Base-by-base conservation (phyloP, 2,888 invertebrate genomes). In the Dolomedes plantarius region DNA sequence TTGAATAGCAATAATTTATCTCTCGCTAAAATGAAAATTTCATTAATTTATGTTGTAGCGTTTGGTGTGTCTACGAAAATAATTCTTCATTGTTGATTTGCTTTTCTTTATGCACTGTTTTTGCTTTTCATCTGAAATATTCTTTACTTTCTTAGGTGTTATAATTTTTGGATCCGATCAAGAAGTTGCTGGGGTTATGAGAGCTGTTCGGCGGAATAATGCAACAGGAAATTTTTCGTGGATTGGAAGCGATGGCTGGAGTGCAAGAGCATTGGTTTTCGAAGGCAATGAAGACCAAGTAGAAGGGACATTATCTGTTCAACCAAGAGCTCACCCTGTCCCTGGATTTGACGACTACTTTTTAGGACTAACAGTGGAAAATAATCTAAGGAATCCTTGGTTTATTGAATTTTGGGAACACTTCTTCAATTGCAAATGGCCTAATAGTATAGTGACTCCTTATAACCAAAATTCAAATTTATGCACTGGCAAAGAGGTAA, bases 201-300 rank as follows among this genome's bases (percentile, higher is more conserved):
- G 95, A 71, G 98, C 98, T 0, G 97, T 98, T 0, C 94, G 95
- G 85, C 93, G 97, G 2, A 94, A 94, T 87, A 97, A 97, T 90
- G 96, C 96, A 11, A 97, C 97, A 0, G 95, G 96, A 5, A 93
- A 94, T 73, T 98, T 98, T 92, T 96, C 96, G 83, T 98, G 98
- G 98, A 97, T 98, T 41, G 98, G 98, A 0, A 97, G 97, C 36
- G 98, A 98, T 90, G 98, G 98, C 0, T 98, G 98, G 98, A 96
- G 96, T 90, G 97, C 97, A 6, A 92, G 98, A 72, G 90, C 85
- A 3, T 92, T 97, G 88, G 97, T 97, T 36, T 95, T 95, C 2
- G 95, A 96, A 89, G 96, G 96, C 88, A 96, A 96, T 91, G 97
- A 97, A 91, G 93, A 95, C 0, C 96, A 97, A 92, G 96, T 96